Base-by-base conservation (phyloP, 1,140 invertebrate species). In the Orchestia grillus region DNA sequence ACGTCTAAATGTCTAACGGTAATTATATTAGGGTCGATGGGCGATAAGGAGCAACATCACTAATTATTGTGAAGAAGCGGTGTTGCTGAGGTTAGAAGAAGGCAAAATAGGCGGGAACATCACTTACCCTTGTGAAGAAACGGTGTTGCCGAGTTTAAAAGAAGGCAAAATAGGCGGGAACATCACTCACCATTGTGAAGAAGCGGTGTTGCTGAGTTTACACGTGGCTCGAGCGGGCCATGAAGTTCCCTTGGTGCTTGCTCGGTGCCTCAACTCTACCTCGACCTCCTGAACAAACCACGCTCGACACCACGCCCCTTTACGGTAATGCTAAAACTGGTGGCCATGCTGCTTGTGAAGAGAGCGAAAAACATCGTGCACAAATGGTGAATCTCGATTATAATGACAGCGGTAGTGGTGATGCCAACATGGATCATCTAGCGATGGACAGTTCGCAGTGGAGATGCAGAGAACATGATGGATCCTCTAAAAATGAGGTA, bases 201-300 rank as follows among this genome's bases (percentile, higher is more conserved):
- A 94, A 44, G 92, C 36, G 44, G 92, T 45, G 92, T 47, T 94
- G 92, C 44, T 40, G 92, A 44, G 44, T 42, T 44, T 94, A 23
- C 15, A 6, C 19, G 11, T 94, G 47, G 92, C 44, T 45, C 23
- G 40, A 40, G 44, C 92, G 40, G 92, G 92, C 92, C 23, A 94
- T 94, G 92, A 94, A 45, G 92, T 94, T 47, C 44, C 92, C 92
- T 15, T 45, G 92, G 44, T 42, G 92, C 19, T 47, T 94, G 44
- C 92, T 94, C 36, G 92, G 92, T 45, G 92, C 92, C 40, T 94
- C 92, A 94, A 44, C 92, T 94, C 44, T 94, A 15, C 92, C 92
- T 8, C 92, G 92, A n/a, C 92, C 92, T 45, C 92, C 92, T 94
- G 92, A 94, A 45, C 44, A 44, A 11, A 0, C 6, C 44, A 44